These are phyloP conservation scores for Philopedon plagiatum DNA, from an alignment of 2,888 invertebrate genomes.

Conservation along the genomic window DNA sequence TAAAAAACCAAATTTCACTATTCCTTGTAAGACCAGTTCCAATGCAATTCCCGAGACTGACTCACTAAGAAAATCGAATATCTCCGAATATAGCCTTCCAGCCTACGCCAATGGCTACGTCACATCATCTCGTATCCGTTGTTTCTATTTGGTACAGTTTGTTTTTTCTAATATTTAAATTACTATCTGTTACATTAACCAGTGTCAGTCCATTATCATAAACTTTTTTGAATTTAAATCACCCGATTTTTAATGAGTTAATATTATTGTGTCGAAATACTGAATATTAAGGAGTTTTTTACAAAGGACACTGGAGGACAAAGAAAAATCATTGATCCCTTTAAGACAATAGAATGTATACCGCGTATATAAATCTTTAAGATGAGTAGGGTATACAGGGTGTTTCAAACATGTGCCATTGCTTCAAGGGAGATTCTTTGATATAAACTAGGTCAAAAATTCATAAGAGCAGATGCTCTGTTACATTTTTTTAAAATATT, in stretches of 20 bases:
- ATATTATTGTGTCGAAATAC: slow-evolving; percentile 35
- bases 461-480: no score
- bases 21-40: neutral
- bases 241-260: slow-evolving; percentile 34
- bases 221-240: slow-evolving; percentile 41
- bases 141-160: slow-evolving; percentile 35
- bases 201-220: slow-evolving; percentile 34
- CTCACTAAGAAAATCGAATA: slow-evolving; percentile 18
- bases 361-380: neutral
- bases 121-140: slow-evolving; percentile 29
- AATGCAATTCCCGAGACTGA: slow-evolving; percentile 11
- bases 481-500: no score
- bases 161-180: slow-evolving; percentile 42
- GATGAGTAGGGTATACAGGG: no score
- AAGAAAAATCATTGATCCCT: slow-evolving; percentile 26
- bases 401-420: no score
- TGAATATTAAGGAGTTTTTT: slow-evolving; percentile 32
- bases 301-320: slow-evolving; percentile 39
- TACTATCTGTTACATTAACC: slow-evolving; percentile 28
- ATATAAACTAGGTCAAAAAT: no score
- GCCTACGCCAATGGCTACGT: slow-evolving; percentile 38
- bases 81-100: slow-evolving; percentile 23
- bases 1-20: no score
- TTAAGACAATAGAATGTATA: slow-evolving; percentile 23
- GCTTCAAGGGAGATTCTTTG: no score